These are phyloP conservation scores for Apus apus DNA, from an alignment of 2,113 vertebrate species.

Conservation along the genomic window DNA sequence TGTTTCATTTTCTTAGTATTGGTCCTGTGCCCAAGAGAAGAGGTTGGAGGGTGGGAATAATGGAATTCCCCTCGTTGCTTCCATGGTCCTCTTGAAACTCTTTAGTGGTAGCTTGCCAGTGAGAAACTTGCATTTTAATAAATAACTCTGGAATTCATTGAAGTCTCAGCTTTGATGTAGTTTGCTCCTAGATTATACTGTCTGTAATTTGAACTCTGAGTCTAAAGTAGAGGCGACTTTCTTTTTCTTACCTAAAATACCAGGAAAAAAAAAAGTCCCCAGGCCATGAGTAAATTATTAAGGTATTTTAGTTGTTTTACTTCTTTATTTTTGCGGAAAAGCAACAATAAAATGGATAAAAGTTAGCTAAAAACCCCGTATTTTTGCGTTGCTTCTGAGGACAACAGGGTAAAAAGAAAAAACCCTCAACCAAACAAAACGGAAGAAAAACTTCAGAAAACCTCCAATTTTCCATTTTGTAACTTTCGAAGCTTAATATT, in stretches of 20 bases:
- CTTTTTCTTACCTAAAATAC: not conserved
- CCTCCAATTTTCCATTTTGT: not conserved
- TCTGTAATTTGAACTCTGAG: not conserved
- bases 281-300: not conserved
- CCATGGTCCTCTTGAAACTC: not conserved
- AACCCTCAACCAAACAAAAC: not conserved
- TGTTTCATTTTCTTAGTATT: conserved; percentile 1
- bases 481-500: not conserved
- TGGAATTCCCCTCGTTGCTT: not conserved
- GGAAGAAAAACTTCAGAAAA: not conserved
- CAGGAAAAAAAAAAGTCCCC: too few species aligned
- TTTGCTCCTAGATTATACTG: not conserved
- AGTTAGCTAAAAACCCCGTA: not conserved
- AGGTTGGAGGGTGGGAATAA: not conserved
- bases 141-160: not conserved
- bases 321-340: not conserved
- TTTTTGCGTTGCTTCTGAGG: not conserved
- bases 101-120: not conserved
- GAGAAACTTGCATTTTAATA: conserved; percentile 18
- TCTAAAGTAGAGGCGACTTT: not conserved
- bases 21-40: not conserved
- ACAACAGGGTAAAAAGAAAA: not conserved
- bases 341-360: not conserved
- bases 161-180: not conserved
- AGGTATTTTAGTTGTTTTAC: not conserved